Conservation (phyloP, 2,888 invertebrate genomes). For the Arctia plantaginis region DNA sequence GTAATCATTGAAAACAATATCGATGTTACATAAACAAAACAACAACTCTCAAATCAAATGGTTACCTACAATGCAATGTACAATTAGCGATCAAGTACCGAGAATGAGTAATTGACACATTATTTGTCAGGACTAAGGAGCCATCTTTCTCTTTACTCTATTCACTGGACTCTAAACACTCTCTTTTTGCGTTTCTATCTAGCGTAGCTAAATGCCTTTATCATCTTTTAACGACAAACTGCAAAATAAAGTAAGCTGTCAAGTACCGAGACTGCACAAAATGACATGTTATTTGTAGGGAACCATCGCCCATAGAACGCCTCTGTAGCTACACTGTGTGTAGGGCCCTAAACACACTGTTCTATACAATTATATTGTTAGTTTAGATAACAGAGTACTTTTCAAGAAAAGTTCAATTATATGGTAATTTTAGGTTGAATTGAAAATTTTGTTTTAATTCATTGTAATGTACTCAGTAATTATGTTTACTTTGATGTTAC, state of each 20-base stretch:
- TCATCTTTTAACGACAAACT: not conserved
- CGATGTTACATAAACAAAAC: too few species aligned
- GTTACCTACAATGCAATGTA: too few species aligned
- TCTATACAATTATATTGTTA: conserved; percentile 6
- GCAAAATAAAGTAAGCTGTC: not conserved
- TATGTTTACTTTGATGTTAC: not conserved
- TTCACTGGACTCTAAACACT: too few species aligned
- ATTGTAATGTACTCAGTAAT: not conserved
- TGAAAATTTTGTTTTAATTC: not conserved
- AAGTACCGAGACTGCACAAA: not conserved
- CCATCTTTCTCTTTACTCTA: too few species aligned
- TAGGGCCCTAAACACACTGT: not conserved
- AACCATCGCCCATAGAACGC: not conserved
- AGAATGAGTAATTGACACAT: too few species aligned
- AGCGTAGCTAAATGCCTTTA: too few species aligned
- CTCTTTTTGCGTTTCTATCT: not conserved
- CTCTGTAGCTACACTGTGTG: not conserved
- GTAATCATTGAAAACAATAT: too few species aligned
- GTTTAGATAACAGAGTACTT: conserved; percentile 12
- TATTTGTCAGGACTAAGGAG: too few species aligned
- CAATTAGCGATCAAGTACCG: too few species aligned
- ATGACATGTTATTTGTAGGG: not conserved
- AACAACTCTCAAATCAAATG: too few species aligned
- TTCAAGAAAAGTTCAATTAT: conserved; percentile 12
- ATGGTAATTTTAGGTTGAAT: conserved; percentile 7